phyloP scores from a whole-genome alignment of 2,113 vertebrate genomes.

The Megaptera novaeangliae region DNA sequence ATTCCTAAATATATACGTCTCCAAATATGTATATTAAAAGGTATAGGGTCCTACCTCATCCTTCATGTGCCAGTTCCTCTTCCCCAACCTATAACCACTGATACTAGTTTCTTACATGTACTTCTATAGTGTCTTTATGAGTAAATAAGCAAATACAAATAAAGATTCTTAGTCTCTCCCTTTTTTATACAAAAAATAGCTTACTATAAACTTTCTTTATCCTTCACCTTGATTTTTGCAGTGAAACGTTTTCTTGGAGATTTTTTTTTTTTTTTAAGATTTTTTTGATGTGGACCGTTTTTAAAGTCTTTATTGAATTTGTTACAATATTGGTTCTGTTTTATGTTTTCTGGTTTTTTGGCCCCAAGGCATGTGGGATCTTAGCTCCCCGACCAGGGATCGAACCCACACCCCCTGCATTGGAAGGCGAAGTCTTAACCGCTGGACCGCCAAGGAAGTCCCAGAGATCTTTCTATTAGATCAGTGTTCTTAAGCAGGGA shows the following conservation, averaged over 20 bases:
- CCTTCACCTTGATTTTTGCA: conserved; percentile 6
- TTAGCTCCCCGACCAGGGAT: no score
- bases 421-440: no score
- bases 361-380: no score
- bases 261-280: no score
- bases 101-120: background rate
- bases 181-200: background rate
- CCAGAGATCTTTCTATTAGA: background rate
- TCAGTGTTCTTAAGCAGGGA: background rate
- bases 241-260: background rate
- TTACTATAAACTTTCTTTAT: background rate
- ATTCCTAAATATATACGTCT: background rate
- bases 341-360: no score
- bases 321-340: no score
- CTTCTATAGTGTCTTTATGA: background rate
- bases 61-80: background rate
- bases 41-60: background rate
- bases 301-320: no score
- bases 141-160: conserved; percentile 14
- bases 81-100: background rate
- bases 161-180: background rate
- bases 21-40: conserved; percentile 5
- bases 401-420: no score
- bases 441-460: no score
- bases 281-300: no score